Base-by-base conservation (phyloP, 64 coral and sea anemone species). In the Stichodactyla mertensii region DNA sequence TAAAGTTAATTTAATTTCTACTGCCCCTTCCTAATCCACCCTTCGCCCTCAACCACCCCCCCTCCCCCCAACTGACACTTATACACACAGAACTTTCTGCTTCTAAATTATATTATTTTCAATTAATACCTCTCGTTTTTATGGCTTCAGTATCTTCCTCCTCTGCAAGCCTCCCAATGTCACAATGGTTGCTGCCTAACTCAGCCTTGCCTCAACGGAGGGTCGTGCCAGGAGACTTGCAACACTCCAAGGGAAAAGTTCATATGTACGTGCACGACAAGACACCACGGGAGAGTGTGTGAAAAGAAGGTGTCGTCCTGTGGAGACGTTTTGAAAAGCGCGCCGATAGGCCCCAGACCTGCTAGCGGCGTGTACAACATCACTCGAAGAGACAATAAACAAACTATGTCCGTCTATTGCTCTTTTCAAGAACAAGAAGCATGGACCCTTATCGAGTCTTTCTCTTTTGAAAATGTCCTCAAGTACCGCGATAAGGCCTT, bases 71-170 rank as follows among this genome's bases (percentile, higher is more conserved):
- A 45, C 36, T 2, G 1, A 45, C 36, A 45, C 36, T 3, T 45
- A 45, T 45, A 45, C 36, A 45, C 36, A 45, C 36, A 45, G 1
- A 45, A 45, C 36, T 45, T 45, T 45, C 36, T 45, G 36, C 36
- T 45, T 45, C 36, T 45, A 45, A 31, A 31, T 45, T 45, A 45
- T 45, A 45, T 45, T 45, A 45, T 45, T 45, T 45, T 45, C 36
- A 45, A 45, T 45, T 45, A 45, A 45, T 45, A 45, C 36, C 36
- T 45, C 36, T 45, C 36, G 36, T 45, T 45, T 45, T 45, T 45
- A 45, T 45, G 36, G 56, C 14, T 58, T 15, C 91, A 91, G 93
- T 9, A 83, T 95, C 52, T 95, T 95, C 64, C 89, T 95, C 78
- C 57, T 92, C 66, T 95, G 86, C 86, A 71, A 27, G 51, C 74